Evolutionary conservation across 2,888 invertebrate genomes (phyloP).

Genomic region (Andrena marginata): DNA sequence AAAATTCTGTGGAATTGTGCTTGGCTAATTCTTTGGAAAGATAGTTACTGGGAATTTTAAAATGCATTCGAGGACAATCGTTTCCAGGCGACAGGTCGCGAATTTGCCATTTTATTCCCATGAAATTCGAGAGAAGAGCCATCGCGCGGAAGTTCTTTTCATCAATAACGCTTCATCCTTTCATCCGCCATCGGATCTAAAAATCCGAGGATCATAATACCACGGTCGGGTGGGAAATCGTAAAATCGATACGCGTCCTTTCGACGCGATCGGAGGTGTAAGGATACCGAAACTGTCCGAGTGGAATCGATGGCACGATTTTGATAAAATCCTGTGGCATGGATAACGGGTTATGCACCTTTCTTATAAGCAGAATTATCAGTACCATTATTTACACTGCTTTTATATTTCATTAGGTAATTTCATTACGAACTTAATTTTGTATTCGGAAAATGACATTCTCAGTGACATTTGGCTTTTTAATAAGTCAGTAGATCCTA

Average conservation of each 20-base stretch:
- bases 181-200: not conserved
- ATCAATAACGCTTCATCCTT: slow-evolving; percentile 20
- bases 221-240: slow-evolving; percentile 21
- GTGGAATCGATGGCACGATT: slow-evolving; percentile 12
- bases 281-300: slow-evolving; percentile 9
- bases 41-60: not conserved
- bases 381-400: not conserved
- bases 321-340: not conserved
- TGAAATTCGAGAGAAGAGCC: not conserved
- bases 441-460: too few relatives aligned
- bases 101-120: slow-evolving; percentile 10
- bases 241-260: slow-evolving; percentile 27
- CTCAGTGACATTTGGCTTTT: too few relatives aligned
- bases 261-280: slow-evolving; percentile 1
- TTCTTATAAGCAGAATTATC: not conserved
- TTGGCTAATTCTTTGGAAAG: not conserved
- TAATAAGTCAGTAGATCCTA: too few relatives aligned
- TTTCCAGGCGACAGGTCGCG: not conserved
- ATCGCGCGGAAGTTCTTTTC: slow-evolving; percentile 21
- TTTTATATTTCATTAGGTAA: not conserved
- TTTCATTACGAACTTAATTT: not conserved
- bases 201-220: slow-evolving; percentile 39
- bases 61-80: not conserved
- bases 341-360: not conserved
- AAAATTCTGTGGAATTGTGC: not conserved